Base-by-base conservation (phyloP, 2,888 invertebrate genomes). In the Lutraria lutraria region DNA sequence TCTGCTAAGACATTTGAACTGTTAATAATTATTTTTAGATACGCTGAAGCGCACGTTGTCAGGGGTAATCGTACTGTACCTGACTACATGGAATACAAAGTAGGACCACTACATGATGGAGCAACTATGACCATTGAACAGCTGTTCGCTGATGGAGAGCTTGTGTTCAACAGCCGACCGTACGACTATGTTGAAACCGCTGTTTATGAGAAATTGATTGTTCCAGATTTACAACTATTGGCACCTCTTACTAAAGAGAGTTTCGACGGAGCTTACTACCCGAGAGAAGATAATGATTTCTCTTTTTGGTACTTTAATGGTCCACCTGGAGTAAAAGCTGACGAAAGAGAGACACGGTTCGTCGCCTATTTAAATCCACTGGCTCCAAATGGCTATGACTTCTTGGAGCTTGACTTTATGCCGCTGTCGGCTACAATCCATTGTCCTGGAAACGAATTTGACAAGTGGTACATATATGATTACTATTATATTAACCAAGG, bases 401-500 rank as follows among this genome's bases (percentile, higher is more conserved):
- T 89, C 29, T 56, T 90, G 8, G 90, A 89, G 31, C 88, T 93
- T 12, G 92, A 93, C 72, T 90, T 92, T 15, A 86, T 94, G 15
- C 94, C 94, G 15, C 88, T 94, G 8, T 84, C 91, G 0, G 93
- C 92, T 29, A 92, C 92, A 4, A 89, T 94, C 10, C 93, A 93
- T 82, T 93, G 93, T 81, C 93, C 93, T 1, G 93, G 93, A n/a
- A 91, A 89, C 52, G 90, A 93, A 29, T 87, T 87, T 21, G 90
- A 90, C 0, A 31, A 88, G 1, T 94, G 94, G 94, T 92, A 89
- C 72, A 87, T 92, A 25, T 91, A 92, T 83, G 89, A 91, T 83
- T 92, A 92, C 52, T 94, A 90, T 80, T 94, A 93, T 68, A 56
- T 94, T 8, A 94, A 93, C 76, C 94, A 94, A 81, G 94, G 94